A percentile compares a stretch with the other conserved stretches of the same genome.
Conservation (phyloP, 2,888 invertebrate genomes). For the Cantharis rufa region DNA sequence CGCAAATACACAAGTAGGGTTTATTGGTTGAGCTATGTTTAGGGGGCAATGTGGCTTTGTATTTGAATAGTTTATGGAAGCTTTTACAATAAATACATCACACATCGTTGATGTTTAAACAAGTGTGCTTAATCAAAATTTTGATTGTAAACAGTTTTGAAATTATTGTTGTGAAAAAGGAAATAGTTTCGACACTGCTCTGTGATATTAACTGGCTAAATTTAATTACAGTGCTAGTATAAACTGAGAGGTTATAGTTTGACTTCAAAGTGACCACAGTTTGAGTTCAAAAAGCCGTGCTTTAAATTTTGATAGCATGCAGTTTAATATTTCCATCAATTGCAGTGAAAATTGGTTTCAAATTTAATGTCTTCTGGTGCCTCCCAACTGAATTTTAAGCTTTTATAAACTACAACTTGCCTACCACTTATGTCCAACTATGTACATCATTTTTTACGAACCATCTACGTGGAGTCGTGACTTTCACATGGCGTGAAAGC, state of each 20-base stretch:
- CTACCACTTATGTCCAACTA: too few relatives aligned
- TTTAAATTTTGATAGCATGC: neutral
- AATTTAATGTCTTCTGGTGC: too few relatives aligned
- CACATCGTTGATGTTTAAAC: constrained; percentile 10
- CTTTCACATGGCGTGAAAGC: too few relatives aligned
- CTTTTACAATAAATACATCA: constrained; percentile 11
- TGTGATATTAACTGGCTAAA: neutral
- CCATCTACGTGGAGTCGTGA: too few relatives aligned
- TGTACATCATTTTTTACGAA: too few relatives aligned
- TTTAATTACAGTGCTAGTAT: neutral
- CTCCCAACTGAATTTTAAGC: too few relatives aligned
- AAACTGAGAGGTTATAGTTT: neutral
- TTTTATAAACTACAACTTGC: too few relatives aligned
- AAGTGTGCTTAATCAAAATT: neutral
- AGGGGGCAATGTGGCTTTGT: constrained; percentile 13
- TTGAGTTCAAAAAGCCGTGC: neutral
- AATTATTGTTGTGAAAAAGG: neutral
- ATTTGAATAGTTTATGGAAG: constrained; percentile 27
- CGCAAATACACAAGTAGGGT: constrained; percentile 13
- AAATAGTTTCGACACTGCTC: neutral
- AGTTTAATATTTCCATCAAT: neutral
- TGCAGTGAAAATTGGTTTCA: too few relatives aligned
- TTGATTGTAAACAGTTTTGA: neutral
- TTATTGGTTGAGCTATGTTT: constrained; percentile 25
- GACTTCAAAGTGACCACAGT: neutral